These are phyloP conservation scores for Dicycla oo DNA, from an alignment of 2,888 invertebrate genomes.

Conservation along the genomic window DNA sequence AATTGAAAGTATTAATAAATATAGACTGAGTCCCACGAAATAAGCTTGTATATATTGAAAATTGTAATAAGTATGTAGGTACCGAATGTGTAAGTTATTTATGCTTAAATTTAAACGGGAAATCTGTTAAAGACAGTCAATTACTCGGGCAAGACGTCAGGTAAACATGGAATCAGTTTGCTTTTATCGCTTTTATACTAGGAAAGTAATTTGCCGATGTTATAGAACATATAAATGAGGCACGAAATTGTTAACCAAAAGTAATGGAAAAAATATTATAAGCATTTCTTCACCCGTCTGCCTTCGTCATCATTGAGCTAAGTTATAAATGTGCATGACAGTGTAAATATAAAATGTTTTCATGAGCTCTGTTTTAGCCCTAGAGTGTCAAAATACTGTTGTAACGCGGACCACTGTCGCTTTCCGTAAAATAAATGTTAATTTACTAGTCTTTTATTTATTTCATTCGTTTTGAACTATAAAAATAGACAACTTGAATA, in stretches of 20 bases:
- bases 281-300: constrained; percentile 52
- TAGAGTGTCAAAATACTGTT: constrained; percentile 64
- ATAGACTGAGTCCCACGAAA: constrained; percentile 83
- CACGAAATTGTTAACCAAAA: constrained; percentile 38
- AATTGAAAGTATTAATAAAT: constrained; percentile 79
- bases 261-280: constrained; percentile 40
- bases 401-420: constrained; percentile 83
- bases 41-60: constrained; percentile 78
- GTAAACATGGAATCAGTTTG: constrained; percentile 57
- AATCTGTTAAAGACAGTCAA: constrained; percentile 67
- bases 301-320: constrained; percentile 47
- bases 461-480: background rate
- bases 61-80: constrained; percentile 61
- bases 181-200: constrained; percentile 65
- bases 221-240: constrained; percentile 52
- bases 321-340: constrained; percentile 55
- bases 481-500: background rate
- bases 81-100: constrained; percentile 56
- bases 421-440: constrained; percentile 76
- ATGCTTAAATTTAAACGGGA: constrained; percentile 64
- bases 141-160: constrained; percentile 64
- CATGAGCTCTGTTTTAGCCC: constrained; percentile 53
- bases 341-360: constrained; percentile 53
- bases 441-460: constrained; percentile 55
- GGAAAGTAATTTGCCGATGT: constrained; percentile 60